A percentile compares a stretch with the other conserved stretches of the same genome.
phyloP scores from a whole-genome alignment of 2,888 invertebrate genomes.

The Lasioglossum lativentre region DNA sequence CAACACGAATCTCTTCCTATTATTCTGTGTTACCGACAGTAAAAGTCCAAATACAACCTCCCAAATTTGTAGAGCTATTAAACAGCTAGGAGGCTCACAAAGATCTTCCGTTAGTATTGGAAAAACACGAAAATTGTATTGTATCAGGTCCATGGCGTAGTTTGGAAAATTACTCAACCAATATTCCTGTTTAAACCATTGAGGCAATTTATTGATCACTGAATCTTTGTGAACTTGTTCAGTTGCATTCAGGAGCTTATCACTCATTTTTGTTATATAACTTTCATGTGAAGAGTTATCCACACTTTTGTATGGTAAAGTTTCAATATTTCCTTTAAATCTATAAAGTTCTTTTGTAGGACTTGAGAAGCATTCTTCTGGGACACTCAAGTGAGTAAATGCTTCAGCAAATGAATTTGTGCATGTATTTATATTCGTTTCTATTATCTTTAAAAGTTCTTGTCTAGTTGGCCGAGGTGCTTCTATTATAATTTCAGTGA shows the following conservation, averaged over 20 bases:
- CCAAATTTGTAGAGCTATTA: conserved; percentile 87
- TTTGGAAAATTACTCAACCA: conserved; percentile 88
- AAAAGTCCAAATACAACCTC: conserved; percentile 86
- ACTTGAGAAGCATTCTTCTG: conserved; percentile 70
- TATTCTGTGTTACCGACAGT: conserved; percentile 48
- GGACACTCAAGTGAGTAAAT: background rate
- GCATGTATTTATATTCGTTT: conserved; percentile 86
- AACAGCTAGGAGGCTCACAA: conserved; percentile 86
- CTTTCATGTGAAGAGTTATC: conserved; percentile 52
- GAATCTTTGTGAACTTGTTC: conserved; percentile 5
- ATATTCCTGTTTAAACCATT: conserved; percentile 89
- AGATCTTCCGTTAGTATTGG: conserved; percentile 91
- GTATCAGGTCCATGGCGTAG: background rate
- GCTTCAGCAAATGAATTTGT: conserved; percentile 86
- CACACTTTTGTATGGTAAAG: conserved; percentile 42
- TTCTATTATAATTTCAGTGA: conserved; percentile 88
- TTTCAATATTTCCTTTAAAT: conserved; percentile 69
- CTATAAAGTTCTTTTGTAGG: conserved; percentile 62
- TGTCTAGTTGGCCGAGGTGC: conserved; percentile 87
- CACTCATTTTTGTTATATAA: conserved; percentile 36
- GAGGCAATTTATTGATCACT: conserved; percentile 63
- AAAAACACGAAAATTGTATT: conserved; percentile 86
- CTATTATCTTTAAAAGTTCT: conserved; percentile 87
- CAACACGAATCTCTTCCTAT: conserved; percentile 63
- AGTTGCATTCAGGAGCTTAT: background rate